Percentiles rank a stretch among this genome's conserved stretches.
phyloP scores from a whole-genome alignment of 2,113 vertebrate species.

The Neodontobutis hainanensis region DNA sequence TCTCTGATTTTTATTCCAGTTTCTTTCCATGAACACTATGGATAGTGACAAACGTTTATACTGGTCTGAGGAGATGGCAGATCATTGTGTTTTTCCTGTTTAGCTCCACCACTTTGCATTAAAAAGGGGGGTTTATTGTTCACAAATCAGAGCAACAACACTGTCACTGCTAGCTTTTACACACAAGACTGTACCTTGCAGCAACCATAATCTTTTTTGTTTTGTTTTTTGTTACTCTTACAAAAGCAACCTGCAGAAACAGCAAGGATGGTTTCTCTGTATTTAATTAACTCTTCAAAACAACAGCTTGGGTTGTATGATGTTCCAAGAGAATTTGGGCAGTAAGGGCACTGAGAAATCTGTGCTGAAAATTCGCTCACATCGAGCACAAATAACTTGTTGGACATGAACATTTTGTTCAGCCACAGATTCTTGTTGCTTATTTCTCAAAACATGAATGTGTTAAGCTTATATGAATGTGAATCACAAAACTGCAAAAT shows the following conservation, averaged over 20 bases:
- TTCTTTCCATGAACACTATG: no score
- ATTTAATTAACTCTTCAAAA: background rate
- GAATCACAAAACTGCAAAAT: constrained; percentile 51
- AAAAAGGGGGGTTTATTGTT: constrained; percentile 3
- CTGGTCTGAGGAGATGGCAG: no score
- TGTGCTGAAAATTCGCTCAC: constrained; percentile 5
- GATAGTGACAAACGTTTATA: no score
- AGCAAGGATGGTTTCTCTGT: background rate
- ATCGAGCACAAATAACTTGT: background rate
- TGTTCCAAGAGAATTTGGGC: constrained; percentile 2
- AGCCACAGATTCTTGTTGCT: constrained; percentile 19
- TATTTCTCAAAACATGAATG: constrained; percentile 35
- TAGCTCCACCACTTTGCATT: background rate
- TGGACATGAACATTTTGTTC: constrained; percentile 6
- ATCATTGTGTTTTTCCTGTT: no score
- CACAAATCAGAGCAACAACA: constrained; percentile 35
- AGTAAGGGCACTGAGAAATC: constrained; percentile 1
- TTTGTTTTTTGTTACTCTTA: no score
- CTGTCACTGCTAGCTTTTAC: constrained; percentile 30
- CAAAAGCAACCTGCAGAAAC: background rate
- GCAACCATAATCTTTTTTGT: no score
- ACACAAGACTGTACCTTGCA: constrained; percentile 5
- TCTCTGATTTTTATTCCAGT: no score
- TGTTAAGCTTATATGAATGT: constrained; percentile 56
- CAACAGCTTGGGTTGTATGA: constrained; percentile 9